Conservation (phyloP, 2,113 vertebrate species). For the Odontophorus gujanensis region DNA sequence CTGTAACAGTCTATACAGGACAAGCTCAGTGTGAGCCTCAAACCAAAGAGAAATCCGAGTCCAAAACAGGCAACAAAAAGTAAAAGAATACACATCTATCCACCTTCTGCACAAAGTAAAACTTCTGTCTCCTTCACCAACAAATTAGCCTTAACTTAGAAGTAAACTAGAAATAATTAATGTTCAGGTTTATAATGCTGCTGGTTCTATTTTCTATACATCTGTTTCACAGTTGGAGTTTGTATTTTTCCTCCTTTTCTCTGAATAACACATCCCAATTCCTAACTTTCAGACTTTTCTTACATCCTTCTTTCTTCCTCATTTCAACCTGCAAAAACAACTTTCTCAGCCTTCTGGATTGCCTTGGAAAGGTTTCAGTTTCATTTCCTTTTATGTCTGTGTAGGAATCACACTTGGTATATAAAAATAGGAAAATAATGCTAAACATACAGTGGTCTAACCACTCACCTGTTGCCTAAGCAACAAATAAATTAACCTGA, state of each 20-base stretch:
- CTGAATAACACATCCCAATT: not conserved
- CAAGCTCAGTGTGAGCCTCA: not conserved
- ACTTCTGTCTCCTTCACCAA: not conserved
- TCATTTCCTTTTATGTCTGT: not conserved
- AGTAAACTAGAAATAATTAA: not conserved
- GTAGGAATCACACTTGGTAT: not conserved
- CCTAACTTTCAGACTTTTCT: not conserved
- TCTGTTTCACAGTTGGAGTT: not conserved
- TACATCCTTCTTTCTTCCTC: not conserved
- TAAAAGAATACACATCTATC: not conserved
- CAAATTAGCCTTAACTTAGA: not conserved
- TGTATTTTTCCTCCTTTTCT: not conserved
- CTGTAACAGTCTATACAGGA: not conserved
- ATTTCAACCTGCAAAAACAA: not conserved
- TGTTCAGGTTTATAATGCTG: not conserved
- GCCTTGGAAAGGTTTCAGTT: not conserved
- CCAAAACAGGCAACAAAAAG: not conserved
- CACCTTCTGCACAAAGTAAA: not conserved
- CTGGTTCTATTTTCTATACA: not conserved
- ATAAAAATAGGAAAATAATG: not conserved
- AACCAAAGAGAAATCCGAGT: not conserved
- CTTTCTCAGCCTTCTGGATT: not conserved
- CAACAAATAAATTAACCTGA: constrained; percentile 30
- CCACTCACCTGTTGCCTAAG: constrained; percentile 23
- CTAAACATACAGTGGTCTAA: not conserved